Evolutionary conservation across 1,140 invertebrate genomes (phyloP).

Genomic region (Bilobella aurantiaca): DNA sequence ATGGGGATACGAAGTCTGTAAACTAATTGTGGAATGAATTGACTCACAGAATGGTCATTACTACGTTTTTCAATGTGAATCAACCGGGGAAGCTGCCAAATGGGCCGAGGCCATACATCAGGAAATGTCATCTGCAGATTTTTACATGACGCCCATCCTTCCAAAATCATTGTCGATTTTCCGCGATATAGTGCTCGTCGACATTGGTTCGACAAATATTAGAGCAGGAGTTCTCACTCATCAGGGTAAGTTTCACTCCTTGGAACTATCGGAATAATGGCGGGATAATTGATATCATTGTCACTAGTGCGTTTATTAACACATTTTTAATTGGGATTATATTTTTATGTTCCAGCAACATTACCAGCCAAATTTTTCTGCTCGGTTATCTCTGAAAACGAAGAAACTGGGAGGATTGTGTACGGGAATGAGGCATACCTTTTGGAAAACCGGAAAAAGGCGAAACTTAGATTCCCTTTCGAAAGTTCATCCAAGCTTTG

Average conservation of each 20-base stretch:
- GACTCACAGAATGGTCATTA: conserved; percentile 49
- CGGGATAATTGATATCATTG: too few relatives aligned
- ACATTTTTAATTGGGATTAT: not conserved
- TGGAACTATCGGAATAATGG: too few relatives aligned
- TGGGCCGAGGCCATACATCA: conserved; percentile 45
- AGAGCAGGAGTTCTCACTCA: conserved; percentile 50
- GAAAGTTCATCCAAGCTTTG: conserved; percentile 46
- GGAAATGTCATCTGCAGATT: too few relatives aligned
- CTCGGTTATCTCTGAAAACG: conserved; percentile 45
- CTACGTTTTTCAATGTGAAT: conserved; percentile 44
- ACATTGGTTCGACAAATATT: conserved; percentile 50
- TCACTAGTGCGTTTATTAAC: not conserved
- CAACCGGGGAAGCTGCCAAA: conserved; percentile 43
- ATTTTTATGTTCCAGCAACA: conserved; percentile 40
- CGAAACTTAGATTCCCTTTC: conserved; percentile 41
- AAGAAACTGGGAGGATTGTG: conserved; percentile 39
- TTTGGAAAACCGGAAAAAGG: conserved; percentile 41
- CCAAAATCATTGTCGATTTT: conserved; percentile 34
- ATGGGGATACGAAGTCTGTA: too few relatives aligned
- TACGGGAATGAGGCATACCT: conserved; percentile 48
- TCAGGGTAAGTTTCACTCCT: conserved; percentile 46
- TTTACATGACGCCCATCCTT: too few relatives aligned
- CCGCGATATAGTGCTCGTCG: conserved; percentile 45
- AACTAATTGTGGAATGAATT: too few relatives aligned
- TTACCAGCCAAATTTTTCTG: conserved; percentile 52